phyloP scores from a whole-genome alignment of 2,888 invertebrate genomes.

The Agriopis marginaria region DNA sequence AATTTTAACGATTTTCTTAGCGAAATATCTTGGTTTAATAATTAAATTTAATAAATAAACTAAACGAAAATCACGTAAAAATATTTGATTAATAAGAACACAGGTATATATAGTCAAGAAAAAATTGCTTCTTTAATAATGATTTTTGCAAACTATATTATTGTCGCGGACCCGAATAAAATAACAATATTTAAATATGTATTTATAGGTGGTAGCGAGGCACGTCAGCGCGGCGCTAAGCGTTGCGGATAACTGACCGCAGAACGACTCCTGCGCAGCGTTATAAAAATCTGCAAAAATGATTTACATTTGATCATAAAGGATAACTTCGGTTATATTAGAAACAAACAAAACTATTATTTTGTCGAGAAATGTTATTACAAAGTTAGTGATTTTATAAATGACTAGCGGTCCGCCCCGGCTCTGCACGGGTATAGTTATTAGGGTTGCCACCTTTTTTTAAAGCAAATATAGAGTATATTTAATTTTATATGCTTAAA shows the following conservation, averaged over 20 bases:
- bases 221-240: not conserved
- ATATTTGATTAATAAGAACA: too few species aligned
- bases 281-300: not conserved
- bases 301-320: not conserved
- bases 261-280: slow-evolving; percentile 1
- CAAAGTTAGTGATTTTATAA: too few species aligned
- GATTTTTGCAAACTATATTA: not conserved
- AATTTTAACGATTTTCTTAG: not conserved
- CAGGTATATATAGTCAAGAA: too few species aligned
- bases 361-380: too few species aligned
- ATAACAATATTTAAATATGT: not conserved
- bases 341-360: too few species aligned
- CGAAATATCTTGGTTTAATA: too few species aligned
- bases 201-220: not conserved
- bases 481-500: too few species aligned
- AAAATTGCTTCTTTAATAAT: not conserved
- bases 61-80: not conserved
- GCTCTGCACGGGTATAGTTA: too few species aligned
- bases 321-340: not conserved
- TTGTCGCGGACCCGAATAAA: not conserved
- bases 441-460: too few species aligned
- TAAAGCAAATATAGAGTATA: too few species aligned
- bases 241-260: not conserved
- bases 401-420: too few species aligned
- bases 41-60: not conserved